A percentile compares a stretch with the other conserved stretches of the same genome.
Conservation (phyloP, 2,888 invertebrate genomes). For the Lithophane ornitopus region DNA sequence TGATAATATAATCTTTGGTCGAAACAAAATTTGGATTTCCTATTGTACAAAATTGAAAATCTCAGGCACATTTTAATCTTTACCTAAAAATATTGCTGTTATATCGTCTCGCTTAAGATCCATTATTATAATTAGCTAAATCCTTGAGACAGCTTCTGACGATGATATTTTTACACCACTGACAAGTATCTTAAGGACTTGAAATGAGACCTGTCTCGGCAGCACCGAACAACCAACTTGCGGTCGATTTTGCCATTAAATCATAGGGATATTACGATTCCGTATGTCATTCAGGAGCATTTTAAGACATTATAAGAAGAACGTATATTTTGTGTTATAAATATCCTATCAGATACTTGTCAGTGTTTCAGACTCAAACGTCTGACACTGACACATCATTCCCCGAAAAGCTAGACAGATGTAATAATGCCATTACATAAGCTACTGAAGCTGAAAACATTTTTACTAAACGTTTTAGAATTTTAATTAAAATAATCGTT, state of each 20-base stretch:
- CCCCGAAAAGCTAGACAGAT: not conserved
- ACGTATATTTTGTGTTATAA: not conserved
- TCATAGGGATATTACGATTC: not conserved
- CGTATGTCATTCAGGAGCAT: not conserved
- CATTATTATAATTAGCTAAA: not conserved
- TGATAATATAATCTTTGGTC: not conserved
- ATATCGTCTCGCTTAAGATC: not conserved
- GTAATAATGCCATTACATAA: not conserved
- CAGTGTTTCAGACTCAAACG: not conserved
- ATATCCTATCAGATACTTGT: not conserved
- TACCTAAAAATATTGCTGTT: not conserved
- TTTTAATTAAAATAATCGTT: constrained; percentile 24
- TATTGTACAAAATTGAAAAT: not conserved
- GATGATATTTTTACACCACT: not conserved
- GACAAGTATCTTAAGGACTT: not conserved
- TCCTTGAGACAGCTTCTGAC: constrained; percentile 8
- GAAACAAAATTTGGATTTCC: not conserved
- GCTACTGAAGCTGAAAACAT: not conserved
- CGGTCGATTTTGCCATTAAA: too few species aligned
- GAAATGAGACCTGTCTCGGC: not conserved
- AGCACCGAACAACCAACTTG: not conserved
- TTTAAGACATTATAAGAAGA: not conserved
- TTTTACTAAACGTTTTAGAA: constrained; percentile 5
- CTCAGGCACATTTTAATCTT: not conserved
- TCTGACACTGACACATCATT: not conserved